Conservation (phyloP, 2,113 vertebrate genomes). For the Sminthopsis crassicaudata region DNA sequence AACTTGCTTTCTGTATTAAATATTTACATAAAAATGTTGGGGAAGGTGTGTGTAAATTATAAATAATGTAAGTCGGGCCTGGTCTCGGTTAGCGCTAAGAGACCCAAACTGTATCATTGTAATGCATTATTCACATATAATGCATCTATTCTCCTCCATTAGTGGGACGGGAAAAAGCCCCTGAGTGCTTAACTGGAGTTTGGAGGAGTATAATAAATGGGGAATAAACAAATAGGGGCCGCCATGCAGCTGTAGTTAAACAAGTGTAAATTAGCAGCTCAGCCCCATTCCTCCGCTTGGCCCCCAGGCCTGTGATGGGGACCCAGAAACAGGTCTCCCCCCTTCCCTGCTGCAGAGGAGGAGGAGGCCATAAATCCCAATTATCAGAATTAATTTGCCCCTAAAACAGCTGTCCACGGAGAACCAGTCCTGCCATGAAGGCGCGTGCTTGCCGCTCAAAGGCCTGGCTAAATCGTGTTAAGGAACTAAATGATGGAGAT, state of each 20-base stretch:
- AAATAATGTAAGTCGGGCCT: conserved; percentile 98
- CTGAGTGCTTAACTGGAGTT: conserved; percentile 88
- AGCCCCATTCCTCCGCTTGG: conserved; percentile 76
- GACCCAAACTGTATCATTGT: conserved; percentile 95
- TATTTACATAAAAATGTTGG: conserved; percentile 97
- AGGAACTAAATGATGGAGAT: not conserved
- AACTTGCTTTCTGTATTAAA: conserved; percentile 93
- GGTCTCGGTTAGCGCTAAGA: conserved; percentile 93
- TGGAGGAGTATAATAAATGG: conserved; percentile 88
- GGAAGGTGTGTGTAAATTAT: conserved; percentile 99
- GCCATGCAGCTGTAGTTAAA: conserved; percentile 87
- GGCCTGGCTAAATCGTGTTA: conserved; percentile 38
- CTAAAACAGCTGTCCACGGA: conserved; percentile 11
- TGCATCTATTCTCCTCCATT: conserved; percentile 94
- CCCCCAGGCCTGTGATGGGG: conserved; percentile 40
- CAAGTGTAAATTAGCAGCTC: conserved; percentile 87
- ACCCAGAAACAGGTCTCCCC: conserved; percentile 59
- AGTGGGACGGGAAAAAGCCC: conserved; percentile 87
- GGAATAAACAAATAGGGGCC: conserved; percentile 87
- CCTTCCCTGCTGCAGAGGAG: conserved; percentile 56
- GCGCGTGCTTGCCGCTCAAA: not conserved
- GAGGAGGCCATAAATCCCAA: conserved; percentile 49
- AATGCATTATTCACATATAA: conserved; percentile 99
- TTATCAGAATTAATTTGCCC: not conserved
- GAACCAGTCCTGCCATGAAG: not conserved